phyloP scores from a whole-genome alignment of 2,797 vertebrate genomes.

The Balearica regulorum region DNA sequence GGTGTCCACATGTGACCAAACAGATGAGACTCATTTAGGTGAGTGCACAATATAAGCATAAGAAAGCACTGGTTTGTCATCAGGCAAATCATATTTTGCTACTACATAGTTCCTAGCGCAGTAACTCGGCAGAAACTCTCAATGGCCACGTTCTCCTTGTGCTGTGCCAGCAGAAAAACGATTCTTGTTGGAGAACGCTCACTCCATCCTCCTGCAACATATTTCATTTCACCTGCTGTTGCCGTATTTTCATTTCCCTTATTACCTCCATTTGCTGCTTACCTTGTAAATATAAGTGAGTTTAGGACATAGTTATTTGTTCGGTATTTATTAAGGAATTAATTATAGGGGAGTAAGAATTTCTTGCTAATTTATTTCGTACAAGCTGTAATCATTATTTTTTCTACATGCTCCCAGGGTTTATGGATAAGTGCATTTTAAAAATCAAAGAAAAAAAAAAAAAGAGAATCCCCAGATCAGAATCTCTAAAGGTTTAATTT shows the following conservation, averaged over 20 bases:
- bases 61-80: accelerated
- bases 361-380: conserved; percentile 2
- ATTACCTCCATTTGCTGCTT: neutral
- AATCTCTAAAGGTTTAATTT: conserved; percentile 31
- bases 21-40: neutral
- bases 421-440: neutral
- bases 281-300: neutral
- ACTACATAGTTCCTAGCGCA: neutral
- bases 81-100: neutral
- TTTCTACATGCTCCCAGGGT: neutral
- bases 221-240: neutral
- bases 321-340: neutral
- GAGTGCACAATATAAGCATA: neutral
- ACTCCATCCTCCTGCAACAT: neutral
- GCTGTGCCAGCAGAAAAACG: accelerated
- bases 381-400: neutral
- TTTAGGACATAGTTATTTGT: neutral
- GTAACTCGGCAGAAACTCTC: neutral
- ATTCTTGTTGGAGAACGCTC: accelerated
- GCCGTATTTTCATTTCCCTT: neutral
- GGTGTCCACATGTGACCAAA: neutral
- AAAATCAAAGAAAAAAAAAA: neutral
- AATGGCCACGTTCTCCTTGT: neutral
- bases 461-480: neutral
- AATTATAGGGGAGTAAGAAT: neutral